These are phyloP conservation scores for Gonioctena quinquepunctata DNA, from an alignment of 1,140 invertebrate species.

Conservation along the genomic window DNA sequence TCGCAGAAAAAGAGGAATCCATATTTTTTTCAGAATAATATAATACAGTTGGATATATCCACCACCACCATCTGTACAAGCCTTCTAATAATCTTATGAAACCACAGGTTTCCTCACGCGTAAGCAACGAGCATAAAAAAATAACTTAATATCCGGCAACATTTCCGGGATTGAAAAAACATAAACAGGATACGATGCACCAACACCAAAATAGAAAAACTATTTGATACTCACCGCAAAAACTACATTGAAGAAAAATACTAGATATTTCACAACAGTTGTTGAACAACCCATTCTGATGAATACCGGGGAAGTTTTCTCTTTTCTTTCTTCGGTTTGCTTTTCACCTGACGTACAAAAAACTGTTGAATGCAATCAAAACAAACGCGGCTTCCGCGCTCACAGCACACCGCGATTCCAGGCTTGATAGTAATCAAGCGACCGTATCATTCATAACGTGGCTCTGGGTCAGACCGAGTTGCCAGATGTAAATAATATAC, in stretches of 20 bases:
- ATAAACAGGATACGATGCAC: neutral
- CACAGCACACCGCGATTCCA: neutral
- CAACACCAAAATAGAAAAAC: slow-evolving; percentile 19
- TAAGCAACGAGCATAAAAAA: neutral
- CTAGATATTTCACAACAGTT: slow-evolving; percentile 40
- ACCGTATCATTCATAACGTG: neutral
- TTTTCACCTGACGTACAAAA: too few relatives aligned
- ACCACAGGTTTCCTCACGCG: neutral
- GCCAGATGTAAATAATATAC: neutral
- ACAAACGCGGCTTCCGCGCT: neutral
- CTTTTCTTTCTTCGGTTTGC: too few relatives aligned
- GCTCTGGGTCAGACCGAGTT: neutral
- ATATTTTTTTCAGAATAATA: too few relatives aligned
- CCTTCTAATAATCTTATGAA: too few relatives aligned
- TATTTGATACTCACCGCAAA: slow-evolving; percentile 39
- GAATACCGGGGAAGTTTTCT: neutral
- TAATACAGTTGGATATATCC: too few relatives aligned
- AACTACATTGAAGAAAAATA: slow-evolving; percentile 40
- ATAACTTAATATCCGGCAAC: neutral
- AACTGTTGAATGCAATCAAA: neutral
- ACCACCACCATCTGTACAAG: too few relatives aligned
- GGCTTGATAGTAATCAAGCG: neutral
- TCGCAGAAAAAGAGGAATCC: too few relatives aligned
- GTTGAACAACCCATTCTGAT: slow-evolving; percentile 37
- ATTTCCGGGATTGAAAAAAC: neutral